Evolutionary conservation across 1,140 invertebrate genomes (phyloP).

Genomic region (Drosophila insularis): DNA sequence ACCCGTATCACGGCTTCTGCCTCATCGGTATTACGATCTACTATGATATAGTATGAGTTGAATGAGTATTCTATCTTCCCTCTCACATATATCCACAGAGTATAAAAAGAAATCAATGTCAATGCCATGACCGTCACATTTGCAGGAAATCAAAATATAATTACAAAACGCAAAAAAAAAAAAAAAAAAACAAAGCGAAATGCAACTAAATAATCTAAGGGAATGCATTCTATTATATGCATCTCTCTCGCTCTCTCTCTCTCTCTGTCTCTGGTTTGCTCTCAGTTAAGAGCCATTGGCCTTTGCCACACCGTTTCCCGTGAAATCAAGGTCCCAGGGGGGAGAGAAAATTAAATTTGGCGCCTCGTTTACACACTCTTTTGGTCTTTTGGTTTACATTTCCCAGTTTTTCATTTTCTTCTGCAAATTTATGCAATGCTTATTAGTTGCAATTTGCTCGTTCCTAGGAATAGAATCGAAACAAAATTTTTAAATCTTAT

Average conservation of each 20-base stretch:
- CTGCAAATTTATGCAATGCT: slow-evolving; percentile 47
- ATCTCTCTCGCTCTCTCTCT: neutral
- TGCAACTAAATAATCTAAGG: slow-evolving; percentile 59
- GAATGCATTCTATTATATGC: neutral
- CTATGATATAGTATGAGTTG: no score
- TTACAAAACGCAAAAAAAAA: slow-evolving; percentile 13
- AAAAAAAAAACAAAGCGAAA: slow-evolving; percentile 29
- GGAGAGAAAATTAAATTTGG: neutral
- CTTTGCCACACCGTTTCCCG: slow-evolving; percentile 22
- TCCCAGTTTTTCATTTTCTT: slow-evolving; percentile 41
- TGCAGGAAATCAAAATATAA: slow-evolving; percentile 36
- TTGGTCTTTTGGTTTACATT: neutral
- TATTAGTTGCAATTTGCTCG: slow-evolving; percentile 77
- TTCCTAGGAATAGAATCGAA: slow-evolving; percentile 23
- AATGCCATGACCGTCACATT: slow-evolving; percentile 47
- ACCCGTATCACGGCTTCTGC: no score
- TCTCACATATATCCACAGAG: neutral
- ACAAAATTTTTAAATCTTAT: slow-evolving; percentile 58
- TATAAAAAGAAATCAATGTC: slow-evolving; percentile 49
- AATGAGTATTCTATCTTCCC: no score
- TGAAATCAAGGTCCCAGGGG: neutral
- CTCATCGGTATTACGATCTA: no score
- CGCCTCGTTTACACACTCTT: neutral
- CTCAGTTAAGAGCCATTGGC: slow-evolving; percentile 62
- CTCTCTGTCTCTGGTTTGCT: neutral